Evolutionary conservation across 2,797 vertebrate genomes (phyloP), one percentile per base, ranked within the genome.

Genomic region (Bradypodion pumilum): DNA sequence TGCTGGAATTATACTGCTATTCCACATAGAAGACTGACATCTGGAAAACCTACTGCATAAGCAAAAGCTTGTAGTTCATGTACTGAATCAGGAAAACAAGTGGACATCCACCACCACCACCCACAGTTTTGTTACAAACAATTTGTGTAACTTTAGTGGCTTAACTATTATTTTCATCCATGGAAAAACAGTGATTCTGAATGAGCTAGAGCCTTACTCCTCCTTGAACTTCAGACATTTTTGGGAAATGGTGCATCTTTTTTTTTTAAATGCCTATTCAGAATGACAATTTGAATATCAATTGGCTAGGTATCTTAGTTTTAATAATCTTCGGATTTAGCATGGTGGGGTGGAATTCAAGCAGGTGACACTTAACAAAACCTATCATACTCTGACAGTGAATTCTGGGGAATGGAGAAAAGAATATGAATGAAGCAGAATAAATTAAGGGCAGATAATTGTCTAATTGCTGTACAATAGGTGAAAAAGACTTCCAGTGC

Each of bases 11-110:
- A 91, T 82, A 85, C 84, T 83, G 73, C 60, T 0, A 0, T 74
- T 81, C 87, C 86, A 42, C 1, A 42, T 25, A 86, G 86, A 77
- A 81, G 87, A 90, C 60, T 88, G 93, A 90, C 91, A 90, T 90
- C 89, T 93, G 91, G 88, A 90, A 81, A 89, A 76, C 85, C 72
- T 81, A 77, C 56, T 69, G 74, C 80, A 9, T 0, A n/a, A 56
- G 86, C 9, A 66, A 75, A 91, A 93, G 89, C 91, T 91, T 91
- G 91, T 23, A 70, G 78, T 56, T 79, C 72, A 85, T 72, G 32
- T 1, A 2, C 77, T 87, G 4, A 6, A 40, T 87, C 88, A 90
- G 93, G 89, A 93, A 91, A 89, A 7, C 6, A 89, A 59, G 46
- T 37, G 35, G 32, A 15, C 68, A 68, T 66, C 84, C 74, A 85